Conservation (phyloP, 1,140 invertebrate genomes). For the Drosophila nasuta region DNA sequence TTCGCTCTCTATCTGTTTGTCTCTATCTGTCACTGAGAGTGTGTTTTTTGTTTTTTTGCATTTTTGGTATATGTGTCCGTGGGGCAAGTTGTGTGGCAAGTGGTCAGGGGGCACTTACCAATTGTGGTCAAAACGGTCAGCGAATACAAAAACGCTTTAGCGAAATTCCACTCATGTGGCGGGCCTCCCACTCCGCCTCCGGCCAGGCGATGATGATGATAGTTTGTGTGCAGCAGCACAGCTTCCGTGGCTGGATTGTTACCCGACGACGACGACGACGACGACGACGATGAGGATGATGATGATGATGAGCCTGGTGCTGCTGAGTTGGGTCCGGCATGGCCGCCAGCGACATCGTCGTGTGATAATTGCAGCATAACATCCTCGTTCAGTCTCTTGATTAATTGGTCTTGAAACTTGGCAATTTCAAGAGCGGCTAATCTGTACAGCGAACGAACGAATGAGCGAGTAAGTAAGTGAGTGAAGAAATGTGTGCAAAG, state of each 20-base stretch:
- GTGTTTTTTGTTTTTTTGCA: too few species aligned
- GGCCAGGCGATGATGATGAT: slow-evolving; percentile 86
- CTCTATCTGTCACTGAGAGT: slow-evolving; percentile 20
- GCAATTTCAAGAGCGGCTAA: slow-evolving; percentile 94
- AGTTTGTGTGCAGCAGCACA: slow-evolving; percentile 76
- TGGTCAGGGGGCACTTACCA: slow-evolving; percentile 88
- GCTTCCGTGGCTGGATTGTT: slow-evolving; percentile 85
- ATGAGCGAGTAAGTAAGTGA: neutral
- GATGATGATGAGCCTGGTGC: slow-evolving; percentile 12
- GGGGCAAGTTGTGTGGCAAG: slow-evolving; percentile 11
- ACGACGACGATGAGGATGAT: slow-evolving; percentile 6
- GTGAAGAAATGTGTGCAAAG: slow-evolving; percentile 1
- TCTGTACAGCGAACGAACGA: slow-evolving; percentile 50
- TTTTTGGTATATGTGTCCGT: neutral
- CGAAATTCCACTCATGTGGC: slow-evolving; percentile 95
- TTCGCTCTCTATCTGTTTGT: slow-evolving; percentile 12
- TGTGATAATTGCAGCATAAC: slow-evolving; percentile 86
- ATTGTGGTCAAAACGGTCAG: slow-evolving; percentile 98
- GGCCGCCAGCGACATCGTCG: slow-evolving; percentile 72
- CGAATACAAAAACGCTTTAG: slow-evolving; percentile 97
- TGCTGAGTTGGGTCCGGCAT: slow-evolving; percentile 14
- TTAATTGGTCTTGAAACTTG: slow-evolving; percentile 94
- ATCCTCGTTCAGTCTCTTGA: slow-evolving; percentile 91
- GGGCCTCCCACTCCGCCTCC: slow-evolving; percentile 75
- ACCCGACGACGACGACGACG: slow-evolving; percentile 33